Base-by-base conservation (phyloP, 1,140 invertebrate species). In the Neodiprion lecontei region DNA sequence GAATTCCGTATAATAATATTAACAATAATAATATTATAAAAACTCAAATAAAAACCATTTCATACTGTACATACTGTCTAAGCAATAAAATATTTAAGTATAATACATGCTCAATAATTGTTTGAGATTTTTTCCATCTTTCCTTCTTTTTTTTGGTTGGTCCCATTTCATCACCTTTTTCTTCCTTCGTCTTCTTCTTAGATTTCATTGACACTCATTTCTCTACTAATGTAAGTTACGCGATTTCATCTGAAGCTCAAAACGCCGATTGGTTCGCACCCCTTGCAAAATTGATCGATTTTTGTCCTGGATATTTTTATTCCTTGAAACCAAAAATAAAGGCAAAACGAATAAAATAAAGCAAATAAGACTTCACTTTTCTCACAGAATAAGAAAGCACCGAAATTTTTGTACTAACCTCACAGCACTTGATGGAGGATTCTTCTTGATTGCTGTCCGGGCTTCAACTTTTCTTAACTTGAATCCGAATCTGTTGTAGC, bases 221-320 rank as follows among this genome's bases (percentile, higher is more conserved):
- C 47, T 69, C 68, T 7, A 73, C 0, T 10, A 9, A 5, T 75
- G 78, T 47, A 84, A n/a, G 21, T 85, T 87, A 21, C 89, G 87
- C 67, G 84, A 78, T 67, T 89, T 84, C 92, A 93, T 93, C 79
- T 92, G 90, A 48, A 93, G 78, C 72, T 93, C 91, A 76, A 93
- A 93, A n/a, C 92, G 86, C 48, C 92, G 87, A 86, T 93, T 93
- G 0, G 90, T 91, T 12, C 92, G 85, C 0, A 93, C 91, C 3
- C 91, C 92, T 47, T 90, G 90, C 0, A 93, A 88, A 3, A 89
- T 75, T 5, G 85, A 87, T 72, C 90, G 83, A 49, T 81, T 88
- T 0, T 73, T 67, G 76, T 71, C n/a, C 28, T 70, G 49, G 23
- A 17, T 40, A 53, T 53, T 77, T 74, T n/a, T 76, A 76, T 50